Base-by-base conservation (phyloP, 2,113 vertebrate genomes). In the Semnornis frantzii region DNA sequence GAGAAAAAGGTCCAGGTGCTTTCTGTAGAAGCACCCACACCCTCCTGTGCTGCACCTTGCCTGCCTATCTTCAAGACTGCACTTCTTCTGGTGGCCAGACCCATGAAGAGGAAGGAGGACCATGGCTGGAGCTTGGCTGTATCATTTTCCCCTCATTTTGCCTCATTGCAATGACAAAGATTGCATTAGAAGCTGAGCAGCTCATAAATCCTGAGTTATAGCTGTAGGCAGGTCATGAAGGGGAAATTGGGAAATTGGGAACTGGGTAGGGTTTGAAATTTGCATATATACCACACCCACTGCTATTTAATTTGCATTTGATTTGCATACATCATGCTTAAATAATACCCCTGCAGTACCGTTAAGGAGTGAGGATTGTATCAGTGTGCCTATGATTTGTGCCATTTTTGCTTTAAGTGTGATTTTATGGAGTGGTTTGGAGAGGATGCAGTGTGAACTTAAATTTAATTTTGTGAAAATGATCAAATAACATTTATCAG, bases 181-280 rank as follows among this genome's bases (percentile, higher is more conserved):
- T 62, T 89, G 4, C 76, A 79, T 97, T 94, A 89, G 76, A 73
- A 87, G 87, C 46, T 52, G 81, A 96, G 75, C 70, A 69, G 82
- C 39, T 97, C 82, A 75, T 95, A 95, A 92, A 91, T 94, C 96
- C 93, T 71, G 75, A 97, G 87, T 95, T 92, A 83, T 84, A 89
- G 95, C 97, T 96, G 68, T 63, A 96, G 95, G 94, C 91, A 95
- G 52, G 84, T 95, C 93, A 88, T 80, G 80, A 87, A 96, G 89
- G 87, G 93, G 83, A 97, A 97, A 94, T 68, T 89, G 85, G 81
- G 76, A 76, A 76, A 94, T 68, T 89, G 85, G 81, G 76, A 76
- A 76, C 81, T 77, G 71, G 39, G 76, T 59, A 88, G 64, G 69
- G 60, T 27, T 95, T 72, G 60, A 82, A 64, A 96, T 97, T 95